Percentiles rank a stretch among this genome's conserved stretches.
Evolutionary conservation across 53 echinoderm and acorn worm genomes (phyloP).

Genomic region (Arbacia lixula): DNA sequence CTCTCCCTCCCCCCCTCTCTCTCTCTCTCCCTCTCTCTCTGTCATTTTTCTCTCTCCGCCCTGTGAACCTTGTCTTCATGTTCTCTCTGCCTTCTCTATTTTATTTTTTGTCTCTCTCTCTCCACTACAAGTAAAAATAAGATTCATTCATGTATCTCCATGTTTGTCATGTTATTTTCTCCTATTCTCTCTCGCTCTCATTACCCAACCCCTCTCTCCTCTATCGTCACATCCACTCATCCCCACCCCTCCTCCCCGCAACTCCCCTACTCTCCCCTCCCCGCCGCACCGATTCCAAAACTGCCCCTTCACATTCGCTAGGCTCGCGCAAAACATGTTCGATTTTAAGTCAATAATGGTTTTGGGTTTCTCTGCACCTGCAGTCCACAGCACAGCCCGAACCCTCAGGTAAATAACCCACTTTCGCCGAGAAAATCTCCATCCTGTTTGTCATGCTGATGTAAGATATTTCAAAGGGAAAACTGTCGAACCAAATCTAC

Average conservation of each 20-base stretch:
- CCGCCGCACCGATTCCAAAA: neutral
- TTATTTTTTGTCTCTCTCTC: no score
- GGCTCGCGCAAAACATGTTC: constrained; percentile 38
- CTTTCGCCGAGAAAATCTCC: constrained; percentile 6
- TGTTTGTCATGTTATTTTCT: no score
- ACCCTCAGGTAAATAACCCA: constrained; percentile 39
- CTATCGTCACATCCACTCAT: neutral
- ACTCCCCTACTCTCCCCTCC: neutral
- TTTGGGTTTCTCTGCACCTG: constrained; percentile 24
- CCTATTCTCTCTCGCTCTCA: no score
- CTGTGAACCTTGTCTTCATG: no score
- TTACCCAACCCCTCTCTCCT: no score
- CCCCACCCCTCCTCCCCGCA: neutral
- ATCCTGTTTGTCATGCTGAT: no score
- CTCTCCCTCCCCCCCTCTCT: neutral
- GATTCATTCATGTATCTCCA: no score
- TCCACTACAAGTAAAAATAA: no score
- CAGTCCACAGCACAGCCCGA: constrained; percentile 15
- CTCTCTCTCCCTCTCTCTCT: constrained; percentile 30
- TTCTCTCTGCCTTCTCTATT: no score
- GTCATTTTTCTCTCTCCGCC: no score
- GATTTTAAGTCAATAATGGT: constrained; percentile 50
- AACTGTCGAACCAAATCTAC: no score
- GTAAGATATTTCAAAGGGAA: no score
- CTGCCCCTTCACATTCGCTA: constrained; percentile 20